Conservation (phyloP, 2,888 invertebrate genomes). For the Disparrhopalites patrizii region DNA sequence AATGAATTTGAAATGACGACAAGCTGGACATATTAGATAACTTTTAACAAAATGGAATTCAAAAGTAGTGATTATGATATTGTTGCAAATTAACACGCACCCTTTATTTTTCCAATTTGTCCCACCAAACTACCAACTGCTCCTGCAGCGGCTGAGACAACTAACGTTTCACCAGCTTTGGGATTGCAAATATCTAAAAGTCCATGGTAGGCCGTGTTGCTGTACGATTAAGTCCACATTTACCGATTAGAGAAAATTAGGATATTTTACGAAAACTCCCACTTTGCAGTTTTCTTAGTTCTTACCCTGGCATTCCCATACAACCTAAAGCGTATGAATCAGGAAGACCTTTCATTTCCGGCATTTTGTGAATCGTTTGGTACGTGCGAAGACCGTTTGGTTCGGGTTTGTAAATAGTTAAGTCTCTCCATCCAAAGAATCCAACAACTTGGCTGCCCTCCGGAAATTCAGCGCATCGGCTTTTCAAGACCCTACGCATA, state of each 20-base stretch:
- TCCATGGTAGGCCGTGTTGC: conserved; percentile 73
- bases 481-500: conserved; percentile 61
- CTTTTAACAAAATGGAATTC: too few species aligned
- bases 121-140: conserved; percentile 74
- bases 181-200: conserved; percentile 67
- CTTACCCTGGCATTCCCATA: conserved; percentile 40
- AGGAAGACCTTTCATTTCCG: conserved; percentile 60
- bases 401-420: conserved; percentile 55
- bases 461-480: conserved; percentile 62
- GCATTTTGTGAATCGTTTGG: conserved; percentile 51
- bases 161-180: conserved; percentile 68
- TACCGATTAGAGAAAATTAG: too few species aligned
- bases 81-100: conserved; percentile 49
- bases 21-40: background rate
- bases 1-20: too few species aligned
- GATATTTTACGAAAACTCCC: too few species aligned
- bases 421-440: conserved; percentile 63
- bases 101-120: conserved; percentile 71
- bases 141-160: conserved; percentile 55
- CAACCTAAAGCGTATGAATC: conserved; percentile 45
- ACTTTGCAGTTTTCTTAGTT: background rate
- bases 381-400: background rate
- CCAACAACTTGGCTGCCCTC: conserved; percentile 63
- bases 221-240: too few species aligned
- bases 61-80: background rate